Conservation (phyloP, 1,140 invertebrate genomes). For the Apis cerana region DNA sequence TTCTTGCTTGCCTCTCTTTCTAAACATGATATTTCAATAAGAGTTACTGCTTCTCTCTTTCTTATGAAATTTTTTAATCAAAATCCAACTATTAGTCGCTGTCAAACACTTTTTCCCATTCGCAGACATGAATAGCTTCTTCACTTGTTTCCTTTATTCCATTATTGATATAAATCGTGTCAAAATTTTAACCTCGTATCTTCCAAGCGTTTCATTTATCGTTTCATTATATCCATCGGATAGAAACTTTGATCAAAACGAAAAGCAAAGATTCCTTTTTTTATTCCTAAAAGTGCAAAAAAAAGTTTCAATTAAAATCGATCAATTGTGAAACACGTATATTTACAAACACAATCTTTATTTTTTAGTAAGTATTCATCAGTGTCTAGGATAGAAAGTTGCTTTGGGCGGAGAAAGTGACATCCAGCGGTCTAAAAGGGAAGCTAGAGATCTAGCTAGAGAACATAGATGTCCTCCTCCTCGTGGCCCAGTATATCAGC, state of each 20-base stretch:
- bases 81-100: not conserved
- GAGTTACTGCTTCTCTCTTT: not conserved
- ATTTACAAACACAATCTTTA: not conserved
- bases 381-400: not conserved
- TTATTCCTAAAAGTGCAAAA: not conserved
- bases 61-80: not conserved
- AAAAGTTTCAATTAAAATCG: not conserved
- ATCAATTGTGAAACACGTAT: not conserved
- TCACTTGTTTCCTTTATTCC: not conserved
- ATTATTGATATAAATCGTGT: not conserved
- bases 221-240: too few species aligned
- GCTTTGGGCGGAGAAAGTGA: not conserved
- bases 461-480: constrained; percentile 32
- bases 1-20: not conserved
- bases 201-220: too few species aligned
- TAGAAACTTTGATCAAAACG: too few species aligned
- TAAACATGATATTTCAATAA: constrained; percentile 22
- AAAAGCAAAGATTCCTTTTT: too few species aligned
- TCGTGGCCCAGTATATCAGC: constrained; percentile 4
- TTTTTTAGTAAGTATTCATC: not conserved
- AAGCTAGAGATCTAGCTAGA: not conserved
- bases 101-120: not conserved
- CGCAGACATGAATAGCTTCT: not conserved
- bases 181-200: too few species aligned
- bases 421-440: not conserved